phyloP scores from a whole-genome alignment of 2,797 vertebrate species.

The Gymnoscopelus microlampas region DNA sequence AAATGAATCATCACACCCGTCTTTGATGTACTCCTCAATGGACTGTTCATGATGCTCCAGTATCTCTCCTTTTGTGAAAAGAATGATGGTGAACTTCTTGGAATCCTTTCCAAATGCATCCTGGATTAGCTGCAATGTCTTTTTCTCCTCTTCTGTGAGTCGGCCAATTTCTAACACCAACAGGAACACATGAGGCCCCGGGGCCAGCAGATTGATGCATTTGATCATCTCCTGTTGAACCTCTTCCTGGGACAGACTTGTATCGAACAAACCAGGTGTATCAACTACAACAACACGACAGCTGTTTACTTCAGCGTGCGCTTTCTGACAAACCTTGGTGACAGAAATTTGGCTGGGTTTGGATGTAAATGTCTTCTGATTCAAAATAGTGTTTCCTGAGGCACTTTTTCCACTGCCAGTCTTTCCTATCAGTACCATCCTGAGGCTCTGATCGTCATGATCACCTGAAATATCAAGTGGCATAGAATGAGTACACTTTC shows the following conservation, averaged over 20 bases:
- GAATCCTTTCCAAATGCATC: background rate
- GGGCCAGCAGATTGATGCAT: slow-evolving; percentile 9
- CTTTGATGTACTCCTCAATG: background rate
- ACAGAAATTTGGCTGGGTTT: background rate
- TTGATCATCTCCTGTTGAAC: slow-evolving; percentile 6
- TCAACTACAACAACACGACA: slow-evolving; percentile 12
- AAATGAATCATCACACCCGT: background rate
- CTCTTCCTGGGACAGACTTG: background rate
- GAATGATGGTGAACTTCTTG: background rate
- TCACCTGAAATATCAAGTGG: too few relatives aligned
- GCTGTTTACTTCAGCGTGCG: background rate
- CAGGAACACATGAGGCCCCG: slow-evolving; percentile 21
- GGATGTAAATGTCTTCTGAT: background rate
- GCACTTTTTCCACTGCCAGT: background rate
- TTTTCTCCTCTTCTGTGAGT: background rate
- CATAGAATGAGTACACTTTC: too few relatives aligned
- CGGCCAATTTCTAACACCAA: slow-evolving; percentile 1
- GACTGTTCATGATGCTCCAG: background rate
- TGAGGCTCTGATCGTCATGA: background rate
- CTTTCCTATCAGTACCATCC: background rate
- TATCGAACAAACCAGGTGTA: slow-evolving; percentile 24
- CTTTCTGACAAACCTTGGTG: slow-evolving; percentile 1
- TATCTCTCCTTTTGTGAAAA: slow-evolving; percentile 9
- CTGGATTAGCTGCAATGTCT: slow-evolving; percentile 3
- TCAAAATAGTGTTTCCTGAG: slow-evolving; percentile 22